Evolutionary conservation across 2,888 invertebrate species (phyloP).

Genomic region (Drosophila lacicola): DNA sequence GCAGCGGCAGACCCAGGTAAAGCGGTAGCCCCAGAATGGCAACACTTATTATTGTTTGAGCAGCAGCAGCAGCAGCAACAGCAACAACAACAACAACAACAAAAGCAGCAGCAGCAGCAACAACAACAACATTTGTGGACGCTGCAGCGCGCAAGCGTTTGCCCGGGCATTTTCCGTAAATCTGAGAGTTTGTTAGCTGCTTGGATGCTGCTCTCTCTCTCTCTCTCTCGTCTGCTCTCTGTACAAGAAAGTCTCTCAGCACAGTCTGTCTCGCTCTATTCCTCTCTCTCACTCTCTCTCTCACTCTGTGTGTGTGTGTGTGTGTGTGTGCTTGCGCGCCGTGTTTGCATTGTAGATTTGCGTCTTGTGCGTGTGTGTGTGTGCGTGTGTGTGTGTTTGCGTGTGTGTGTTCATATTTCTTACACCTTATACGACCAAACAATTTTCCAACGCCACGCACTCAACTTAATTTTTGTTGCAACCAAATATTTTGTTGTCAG

Average conservation of each 20-base stretch:
- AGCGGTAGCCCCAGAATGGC: conserved; percentile 64
- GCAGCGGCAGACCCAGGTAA: conserved; percentile 46
- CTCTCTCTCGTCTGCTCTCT: conserved; percentile 2
- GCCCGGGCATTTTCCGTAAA: conserved; percentile 83
- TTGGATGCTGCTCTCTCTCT: conserved; percentile 37
- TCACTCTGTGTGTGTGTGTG: not conserved
- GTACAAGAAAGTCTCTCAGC: too few species aligned
- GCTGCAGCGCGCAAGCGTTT: conserved; percentile 84
- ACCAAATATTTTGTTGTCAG: conserved; percentile 64
- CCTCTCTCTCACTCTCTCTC: conserved; percentile 4
- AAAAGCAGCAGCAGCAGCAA: conserved; percentile 18
- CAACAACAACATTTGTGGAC: conserved; percentile 39
- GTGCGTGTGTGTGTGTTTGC: conserved; percentile 35
- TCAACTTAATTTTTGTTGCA: conserved; percentile 80
- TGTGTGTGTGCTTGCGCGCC: conserved; percentile 11
- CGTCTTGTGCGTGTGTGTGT: conserved; percentile 14
- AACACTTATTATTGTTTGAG: conserved; percentile 82
- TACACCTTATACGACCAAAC: conserved; percentile 70
- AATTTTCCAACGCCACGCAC: conserved; percentile 74
- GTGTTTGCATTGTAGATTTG: conserved; percentile 76
- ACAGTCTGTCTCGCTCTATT: not conserved
- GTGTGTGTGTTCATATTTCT: conserved; percentile 44
- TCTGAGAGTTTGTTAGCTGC: conserved; percentile 41
- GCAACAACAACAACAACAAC: conserved; percentile 7
- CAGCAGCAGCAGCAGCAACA: conserved; percentile 37